Conservation (phyloP, 2,113 vertebrate species). For the Xerus inauris region DNA sequence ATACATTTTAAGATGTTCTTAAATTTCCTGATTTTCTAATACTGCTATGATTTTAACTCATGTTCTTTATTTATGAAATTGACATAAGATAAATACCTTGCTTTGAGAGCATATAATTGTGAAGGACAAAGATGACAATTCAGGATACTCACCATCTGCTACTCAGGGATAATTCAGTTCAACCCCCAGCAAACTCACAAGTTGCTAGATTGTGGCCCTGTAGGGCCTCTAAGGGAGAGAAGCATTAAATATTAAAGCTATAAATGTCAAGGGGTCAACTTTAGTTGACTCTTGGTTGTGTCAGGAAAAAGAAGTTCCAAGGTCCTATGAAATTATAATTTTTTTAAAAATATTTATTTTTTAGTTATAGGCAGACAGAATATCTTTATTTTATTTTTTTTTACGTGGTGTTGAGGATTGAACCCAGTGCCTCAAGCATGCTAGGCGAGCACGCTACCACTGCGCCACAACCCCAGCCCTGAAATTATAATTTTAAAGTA, state of each 20-base stretch:
- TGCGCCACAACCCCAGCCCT: no score
- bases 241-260: constrained; percentile 22
- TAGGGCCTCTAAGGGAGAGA: background rate
- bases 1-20: constrained; percentile 5
- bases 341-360: no score
- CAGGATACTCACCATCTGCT: background rate
- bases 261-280: background rate
- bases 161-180: background rate
- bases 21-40: constrained; percentile 17
- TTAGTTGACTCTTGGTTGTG: background rate
- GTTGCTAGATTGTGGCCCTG: background rate
- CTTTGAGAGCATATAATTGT: background rate
- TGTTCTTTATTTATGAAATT: constrained; percentile 42
- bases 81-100: constrained; percentile 43
- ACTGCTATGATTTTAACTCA: background rate
- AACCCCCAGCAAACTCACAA: background rate
- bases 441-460: no score
- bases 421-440: no score
- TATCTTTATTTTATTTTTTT: no score
- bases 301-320: constrained; percentile 41
- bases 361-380: no score
- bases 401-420: no score
- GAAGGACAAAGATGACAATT: background rate
- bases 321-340: background rate
- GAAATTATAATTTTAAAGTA: constrained; percentile 48